Conservation (phyloP, 2,797 vertebrate genomes). For the Poeciliopsis paucimaculata region DNA sequence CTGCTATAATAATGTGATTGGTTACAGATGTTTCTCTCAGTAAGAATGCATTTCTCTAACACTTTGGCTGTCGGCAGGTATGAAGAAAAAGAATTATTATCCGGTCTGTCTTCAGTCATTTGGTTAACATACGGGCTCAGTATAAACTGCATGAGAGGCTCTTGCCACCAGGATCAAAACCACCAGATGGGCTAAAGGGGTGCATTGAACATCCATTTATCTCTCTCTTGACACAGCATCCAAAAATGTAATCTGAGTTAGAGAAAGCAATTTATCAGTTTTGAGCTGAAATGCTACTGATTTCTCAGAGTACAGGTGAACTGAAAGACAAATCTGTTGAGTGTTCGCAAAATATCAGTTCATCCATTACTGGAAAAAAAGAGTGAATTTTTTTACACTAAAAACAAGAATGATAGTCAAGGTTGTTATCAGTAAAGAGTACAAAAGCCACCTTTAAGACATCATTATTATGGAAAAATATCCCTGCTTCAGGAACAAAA, state of each 20-base stretch:
- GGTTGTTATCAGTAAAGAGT: background rate
- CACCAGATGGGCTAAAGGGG: background rate
- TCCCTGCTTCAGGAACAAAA: background rate
- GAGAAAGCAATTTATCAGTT: background rate
- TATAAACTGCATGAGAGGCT: background rate
- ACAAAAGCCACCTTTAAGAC: background rate
- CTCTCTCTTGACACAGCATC: background rate
- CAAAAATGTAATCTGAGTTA: constrained; percentile 1
- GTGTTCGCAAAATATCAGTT: background rate
- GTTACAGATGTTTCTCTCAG: constrained; percentile 16
- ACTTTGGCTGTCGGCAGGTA: constrained; percentile 9
- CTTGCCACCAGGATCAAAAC: background rate
- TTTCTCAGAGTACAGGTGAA: background rate
- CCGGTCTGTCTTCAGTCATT: constrained; percentile 3
- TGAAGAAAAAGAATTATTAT: constrained; percentile 12
- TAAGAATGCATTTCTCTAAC: constrained; percentile 2
- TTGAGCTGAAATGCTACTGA: background rate
- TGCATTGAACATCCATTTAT: background rate
- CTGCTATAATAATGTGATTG: constrained; percentile 5
- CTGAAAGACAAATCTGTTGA: background rate
- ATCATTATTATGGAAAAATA: background rate
- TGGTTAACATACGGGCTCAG: background rate
- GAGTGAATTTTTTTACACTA: background rate
- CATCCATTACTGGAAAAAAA: background rate
- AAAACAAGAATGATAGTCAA: background rate